These are phyloP conservation scores for Phylloscopus whistleri DNA, from an alignment of 2,113 vertebrate species.

Conservation along the genomic window DNA sequence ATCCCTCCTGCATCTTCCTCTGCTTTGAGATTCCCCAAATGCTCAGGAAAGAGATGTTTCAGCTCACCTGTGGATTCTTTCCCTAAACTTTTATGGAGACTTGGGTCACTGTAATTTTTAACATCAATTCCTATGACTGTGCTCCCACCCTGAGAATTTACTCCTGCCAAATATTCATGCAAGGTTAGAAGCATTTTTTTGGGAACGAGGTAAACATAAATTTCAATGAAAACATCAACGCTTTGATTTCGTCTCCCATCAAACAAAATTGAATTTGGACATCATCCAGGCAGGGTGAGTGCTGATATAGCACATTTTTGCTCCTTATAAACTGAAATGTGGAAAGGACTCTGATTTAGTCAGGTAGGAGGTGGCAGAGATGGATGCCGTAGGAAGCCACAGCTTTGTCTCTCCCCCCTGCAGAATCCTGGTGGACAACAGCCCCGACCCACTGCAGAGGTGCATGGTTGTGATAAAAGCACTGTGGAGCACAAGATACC, in stretches of 20 bases:
- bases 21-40: neutral
- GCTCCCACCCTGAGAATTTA: neutral
- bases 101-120: neutral
- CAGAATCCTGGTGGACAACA: neutral
- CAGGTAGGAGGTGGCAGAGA: neutral
- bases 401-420: neutral
- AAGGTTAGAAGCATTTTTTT: neutral
- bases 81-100: accelerated
- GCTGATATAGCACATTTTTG: neutral
- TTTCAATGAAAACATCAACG: neutral
- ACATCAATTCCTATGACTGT: neutral
- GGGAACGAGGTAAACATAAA: neutral
- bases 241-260: neutral
- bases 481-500: neutral
- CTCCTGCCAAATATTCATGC: neutral
- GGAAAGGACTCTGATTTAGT: neutral
- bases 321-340: neutral
- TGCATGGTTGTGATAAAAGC: accelerated
- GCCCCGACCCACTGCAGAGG: neutral
- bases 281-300: neutral
- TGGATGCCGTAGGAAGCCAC: neutral
- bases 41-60: neutral
- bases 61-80: neutral
- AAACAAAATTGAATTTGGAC: neutral
- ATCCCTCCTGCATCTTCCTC: neutral